Evolutionary conservation across 2,888 invertebrate genomes (phyloP).

Genomic region (Limnephilus lunatus): DNA sequence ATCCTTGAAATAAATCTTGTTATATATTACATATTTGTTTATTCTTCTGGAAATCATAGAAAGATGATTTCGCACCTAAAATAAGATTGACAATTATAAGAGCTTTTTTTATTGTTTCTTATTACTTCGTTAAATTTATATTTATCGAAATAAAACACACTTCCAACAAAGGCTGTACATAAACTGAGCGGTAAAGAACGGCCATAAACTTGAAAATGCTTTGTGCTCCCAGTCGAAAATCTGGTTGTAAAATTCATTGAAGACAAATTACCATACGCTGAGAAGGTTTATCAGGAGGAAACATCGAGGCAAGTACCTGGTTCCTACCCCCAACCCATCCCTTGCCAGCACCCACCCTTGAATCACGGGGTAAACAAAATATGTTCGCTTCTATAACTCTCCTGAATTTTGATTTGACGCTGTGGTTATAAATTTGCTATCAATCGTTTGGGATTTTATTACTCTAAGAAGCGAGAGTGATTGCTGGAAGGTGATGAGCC

Average conservation of each 20-base stretch:
- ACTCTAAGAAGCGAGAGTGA: neutral
- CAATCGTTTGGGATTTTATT: neutral
- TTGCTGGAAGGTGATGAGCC: neutral
- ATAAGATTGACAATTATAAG: neutral
- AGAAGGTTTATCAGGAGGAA: neutral
- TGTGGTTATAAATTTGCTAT: neutral
- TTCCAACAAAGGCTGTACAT: neutral
- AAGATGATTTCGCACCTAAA: neutral
- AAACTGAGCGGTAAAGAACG: neutral
- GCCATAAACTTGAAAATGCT: conserved; percentile 7
- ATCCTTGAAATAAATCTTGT: neutral
- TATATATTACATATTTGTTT: neutral
- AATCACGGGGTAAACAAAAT: neutral
- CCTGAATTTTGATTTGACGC: neutral
- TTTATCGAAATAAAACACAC: neutral
- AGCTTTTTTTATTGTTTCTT: neutral
- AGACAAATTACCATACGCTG: neutral
- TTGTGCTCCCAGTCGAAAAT: conserved; percentile 6
- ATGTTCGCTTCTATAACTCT: neutral
- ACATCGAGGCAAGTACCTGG: neutral
- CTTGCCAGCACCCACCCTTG: neutral
- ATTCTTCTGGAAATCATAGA: neutral
- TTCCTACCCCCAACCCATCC: neutral
- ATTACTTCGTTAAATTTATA: neutral
- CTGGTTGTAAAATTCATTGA: neutral